These are phyloP conservation scores for Rhynchomys soricoides DNA, from an alignment of 2,113 vertebrate species.

Conservation along the genomic window DNA sequence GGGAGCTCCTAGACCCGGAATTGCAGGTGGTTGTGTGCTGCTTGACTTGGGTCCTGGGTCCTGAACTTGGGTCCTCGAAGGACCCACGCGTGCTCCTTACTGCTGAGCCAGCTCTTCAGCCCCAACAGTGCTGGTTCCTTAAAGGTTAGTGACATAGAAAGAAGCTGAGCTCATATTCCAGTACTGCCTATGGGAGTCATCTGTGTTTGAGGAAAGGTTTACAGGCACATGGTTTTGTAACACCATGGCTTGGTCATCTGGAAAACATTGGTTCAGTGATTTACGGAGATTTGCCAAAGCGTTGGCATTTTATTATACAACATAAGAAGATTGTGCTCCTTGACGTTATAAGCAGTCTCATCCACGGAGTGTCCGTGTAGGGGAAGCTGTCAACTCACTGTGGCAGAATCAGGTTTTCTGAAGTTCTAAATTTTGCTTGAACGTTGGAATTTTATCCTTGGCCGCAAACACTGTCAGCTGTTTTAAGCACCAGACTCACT, in stretches of 20 bases:
- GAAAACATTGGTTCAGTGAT: not conserved
- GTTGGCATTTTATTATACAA: slow-evolving; percentile 1
- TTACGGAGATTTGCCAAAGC: not conserved
- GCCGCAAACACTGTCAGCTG: not conserved
- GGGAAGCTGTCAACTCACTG: not conserved
- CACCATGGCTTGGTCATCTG: not conserved
- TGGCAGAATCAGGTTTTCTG: not conserved
- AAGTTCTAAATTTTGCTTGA: slow-evolving; percentile 25
- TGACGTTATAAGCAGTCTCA: not conserved
- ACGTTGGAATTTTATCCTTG: slow-evolving; percentile 6
- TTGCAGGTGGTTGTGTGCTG: not conserved
- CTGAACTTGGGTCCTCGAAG: not conserved
- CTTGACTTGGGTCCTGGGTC: not conserved
- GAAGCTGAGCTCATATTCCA: not conserved
- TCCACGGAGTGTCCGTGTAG: not conserved
- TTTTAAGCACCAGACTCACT: not conserved
- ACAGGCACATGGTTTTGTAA: not conserved
- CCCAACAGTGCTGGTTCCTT: not conserved
- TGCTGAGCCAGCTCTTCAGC: not conserved
- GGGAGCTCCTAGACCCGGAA: not conserved
- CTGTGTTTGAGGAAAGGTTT: not conserved
- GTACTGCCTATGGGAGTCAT: not conserved
- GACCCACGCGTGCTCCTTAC: not conserved
- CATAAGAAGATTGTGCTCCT: not conserved
- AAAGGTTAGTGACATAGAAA: not conserved